phyloP scores from a whole-genome alignment of 1,140 invertebrate species.

The Nasonia giraulti region DNA sequence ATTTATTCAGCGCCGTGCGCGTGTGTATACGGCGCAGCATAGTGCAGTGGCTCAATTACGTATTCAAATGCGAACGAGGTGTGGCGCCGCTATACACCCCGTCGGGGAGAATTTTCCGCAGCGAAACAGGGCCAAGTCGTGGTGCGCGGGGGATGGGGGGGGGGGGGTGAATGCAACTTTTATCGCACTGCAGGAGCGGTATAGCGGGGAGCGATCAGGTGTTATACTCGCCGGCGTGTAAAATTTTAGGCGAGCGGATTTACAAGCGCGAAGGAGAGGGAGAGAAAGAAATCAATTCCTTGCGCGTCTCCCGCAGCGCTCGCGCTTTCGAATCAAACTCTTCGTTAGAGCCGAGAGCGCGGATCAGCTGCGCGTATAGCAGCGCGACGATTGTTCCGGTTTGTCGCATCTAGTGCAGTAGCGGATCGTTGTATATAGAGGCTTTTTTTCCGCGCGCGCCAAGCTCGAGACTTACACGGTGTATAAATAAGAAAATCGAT shows the following conservation, averaged over 20 bases:
- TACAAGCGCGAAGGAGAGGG: too few relatives aligned
- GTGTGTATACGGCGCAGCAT: not conserved
- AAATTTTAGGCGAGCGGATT: too few relatives aligned
- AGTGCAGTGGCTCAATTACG: not conserved
- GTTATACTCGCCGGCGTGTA: too few relatives aligned
- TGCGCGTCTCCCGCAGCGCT: too few relatives aligned
- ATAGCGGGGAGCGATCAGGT: too few relatives aligned
- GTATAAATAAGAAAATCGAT: constrained; percentile 27
- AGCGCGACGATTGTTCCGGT: not conserved
- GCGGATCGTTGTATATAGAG: not conserved
- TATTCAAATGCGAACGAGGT: not conserved
- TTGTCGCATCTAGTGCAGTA: not conserved
- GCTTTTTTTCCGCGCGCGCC: not conserved
- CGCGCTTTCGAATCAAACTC: too few relatives aligned
- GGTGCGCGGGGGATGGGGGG: not conserved
- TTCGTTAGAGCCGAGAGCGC: not conserved
- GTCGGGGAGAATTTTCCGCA: not conserved
- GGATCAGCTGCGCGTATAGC: not conserved
- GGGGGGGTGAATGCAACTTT: too few relatives aligned
- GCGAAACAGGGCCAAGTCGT: not conserved
- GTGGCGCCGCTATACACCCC: not conserved
- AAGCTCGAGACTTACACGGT: not conserved
- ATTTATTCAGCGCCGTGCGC: not conserved
- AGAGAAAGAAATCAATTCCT: not conserved
- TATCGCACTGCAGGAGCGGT: too few relatives aligned